phyloP scores from a whole-genome alignment of 2,888 invertebrate genomes.

The Zhuqinia jingwanae region DNA sequence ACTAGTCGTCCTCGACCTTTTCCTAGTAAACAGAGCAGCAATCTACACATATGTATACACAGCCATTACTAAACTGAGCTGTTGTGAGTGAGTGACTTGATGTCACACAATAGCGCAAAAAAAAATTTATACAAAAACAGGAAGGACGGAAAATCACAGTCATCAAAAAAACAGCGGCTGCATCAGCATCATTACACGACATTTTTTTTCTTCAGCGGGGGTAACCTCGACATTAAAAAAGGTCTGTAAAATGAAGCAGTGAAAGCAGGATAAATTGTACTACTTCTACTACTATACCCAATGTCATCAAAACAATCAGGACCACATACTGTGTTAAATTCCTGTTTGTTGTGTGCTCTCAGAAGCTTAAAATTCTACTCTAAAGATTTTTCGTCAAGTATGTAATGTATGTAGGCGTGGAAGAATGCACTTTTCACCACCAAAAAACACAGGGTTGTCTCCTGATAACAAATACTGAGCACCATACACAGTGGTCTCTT shows the following conservation, averaged over 20 bases:
- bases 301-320: conserved; percentile 38
- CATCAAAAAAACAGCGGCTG: neutral
- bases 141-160: conserved; percentile 24
- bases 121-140: neutral
- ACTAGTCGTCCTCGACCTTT: conserved; percentile 20
- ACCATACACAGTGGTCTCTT: too few species aligned
- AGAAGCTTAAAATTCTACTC: too few species aligned
- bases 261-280: neutral
- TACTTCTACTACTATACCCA: neutral
- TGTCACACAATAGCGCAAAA: neutral
- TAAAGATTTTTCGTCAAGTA: neutral
- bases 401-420: neutral
- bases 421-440: conserved; percentile 13
- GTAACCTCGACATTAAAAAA: conserved; percentile 1
- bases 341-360: too few species aligned
- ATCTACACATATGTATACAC: neutral
- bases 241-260: neutral
- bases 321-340: conserved; percentile 28
- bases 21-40: conserved; percentile 18
- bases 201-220: conserved; percentile 33
- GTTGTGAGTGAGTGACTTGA: neutral
- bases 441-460: neutral
- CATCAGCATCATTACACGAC: conserved; percentile 4
- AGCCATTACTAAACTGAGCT: neutral
- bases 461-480: too few species aligned